Evolutionary conservation across 1,140 invertebrate species (phyloP).

Genomic region (Drosophila rhopaloa): DNA sequence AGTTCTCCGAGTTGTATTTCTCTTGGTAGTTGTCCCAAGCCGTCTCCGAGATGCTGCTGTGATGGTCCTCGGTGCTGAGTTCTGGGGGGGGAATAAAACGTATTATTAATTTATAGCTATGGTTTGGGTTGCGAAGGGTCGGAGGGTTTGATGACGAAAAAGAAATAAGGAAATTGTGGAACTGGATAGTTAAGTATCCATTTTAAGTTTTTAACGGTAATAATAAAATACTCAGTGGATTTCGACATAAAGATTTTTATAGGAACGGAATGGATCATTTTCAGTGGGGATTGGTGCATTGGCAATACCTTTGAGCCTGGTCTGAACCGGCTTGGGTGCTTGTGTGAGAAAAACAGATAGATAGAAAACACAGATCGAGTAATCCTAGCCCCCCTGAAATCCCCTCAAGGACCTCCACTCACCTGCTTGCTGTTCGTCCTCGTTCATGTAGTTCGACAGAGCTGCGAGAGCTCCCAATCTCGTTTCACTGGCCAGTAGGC

Average conservation of each 20-base stretch:
- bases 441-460: slow-evolving; percentile 79
- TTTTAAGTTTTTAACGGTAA: background rate
- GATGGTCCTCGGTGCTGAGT: slow-evolving; percentile 87
- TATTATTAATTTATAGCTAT: background rate
- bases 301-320: slow-evolving; percentile 73
- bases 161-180: background rate
- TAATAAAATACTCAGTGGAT: background rate
- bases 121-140: background rate
- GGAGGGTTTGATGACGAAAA: background rate
- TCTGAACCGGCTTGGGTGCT: slow-evolving; percentile 79
- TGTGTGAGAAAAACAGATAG: slow-evolving; percentile 63
- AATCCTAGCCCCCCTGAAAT: background rate
- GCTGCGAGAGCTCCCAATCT: slow-evolving; percentile 79
- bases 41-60: slow-evolving; percentile 93
- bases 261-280: background rate
- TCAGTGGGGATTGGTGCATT: slow-evolving; percentile 40
- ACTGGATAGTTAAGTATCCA: background rate
- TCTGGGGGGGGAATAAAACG: slow-evolving; percentile 37
- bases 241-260: background rate
- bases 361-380: slow-evolving; percentile 15
- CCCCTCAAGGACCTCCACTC: slow-evolving; percentile 29
- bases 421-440: slow-evolving; percentile 81
- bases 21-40: slow-evolving; percentile 95
- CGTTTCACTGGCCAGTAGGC: slow-evolving; percentile 62
- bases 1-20: slow-evolving; percentile 95